Base-by-base conservation (phyloP, 30 jellyfish, hydroid and myxozoan genomes). In the Cassiopea xamachana region DNA sequence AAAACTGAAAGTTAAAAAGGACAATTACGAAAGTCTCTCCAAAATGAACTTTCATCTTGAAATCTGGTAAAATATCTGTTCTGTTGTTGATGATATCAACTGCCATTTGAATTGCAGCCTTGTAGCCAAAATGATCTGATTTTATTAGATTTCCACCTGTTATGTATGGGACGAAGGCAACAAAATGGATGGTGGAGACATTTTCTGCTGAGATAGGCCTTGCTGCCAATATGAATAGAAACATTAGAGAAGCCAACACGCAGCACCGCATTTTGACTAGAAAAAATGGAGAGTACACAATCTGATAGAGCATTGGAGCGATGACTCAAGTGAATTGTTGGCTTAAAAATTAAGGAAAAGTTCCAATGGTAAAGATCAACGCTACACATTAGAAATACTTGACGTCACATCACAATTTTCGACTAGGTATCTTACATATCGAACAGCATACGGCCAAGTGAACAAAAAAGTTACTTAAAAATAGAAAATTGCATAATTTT, bases 91-190 rank as follows among this genome's bases (percentile, higher is more conserved):
- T 55, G 69, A 48, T 18, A 15, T 86, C 98, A 14, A 92, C 95
- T 2, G 98, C 98, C 85, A 83, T 60, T 10, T 85, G 72, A 68
- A 92, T 92, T 10, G 98, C 95, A 13, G 92, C 93, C 51, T 85
- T 64, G 87, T 92, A 92, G 10, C 94, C 93, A 86, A 85, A 92
- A 13, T 80, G 87, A 78, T 92, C 98, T 15, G n/a, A 46, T n/a
- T 16, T 45, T 16, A 47, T 10, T 0, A 10, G 75, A 12, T n/a
- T 27, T 9, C 76, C 69, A 49, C 60, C 75, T 2, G 7, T 50
- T 43, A 92, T 18, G 46, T 72, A 86, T 7, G 98, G 98, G 69
- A 86, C 95, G 27, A 92, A 85, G 17, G 93, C 91, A 67, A 91
- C 98, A 60, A 92, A 55, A 48, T 92, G 90, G 15, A 92, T 46